Evolutionary conservation across 2,797 vertebrate genomes (phyloP), one percentile per base, ranked within the genome.

Genomic region (Dicrostonyx torquatus): DNA sequence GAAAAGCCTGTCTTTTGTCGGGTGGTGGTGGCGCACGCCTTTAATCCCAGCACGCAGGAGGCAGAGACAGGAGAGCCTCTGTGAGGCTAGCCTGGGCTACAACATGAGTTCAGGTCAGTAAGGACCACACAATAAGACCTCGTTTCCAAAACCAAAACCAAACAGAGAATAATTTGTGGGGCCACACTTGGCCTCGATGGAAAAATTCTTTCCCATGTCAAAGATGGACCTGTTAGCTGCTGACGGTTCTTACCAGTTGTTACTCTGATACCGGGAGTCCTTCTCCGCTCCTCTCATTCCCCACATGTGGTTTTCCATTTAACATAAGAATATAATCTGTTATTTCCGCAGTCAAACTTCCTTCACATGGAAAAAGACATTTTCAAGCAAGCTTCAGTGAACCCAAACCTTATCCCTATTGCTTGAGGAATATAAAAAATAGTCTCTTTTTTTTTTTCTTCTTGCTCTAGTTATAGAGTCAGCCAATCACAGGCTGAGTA

Each of bases 281-380:
- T 34, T 95, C 58, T 85, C 14, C 1, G 58, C 50, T 72, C 43
- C 7, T 70, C 31, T 8, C 11, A 12, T 31, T 31, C 34, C 1
- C 26, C 58, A 73, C 14, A 48, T 73, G 73, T 66, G 66, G 60
- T 70, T 70, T 93, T 29, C 91, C n/a, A 89, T 62, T 82, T 94
- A 82, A 82, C 18, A 66, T 1, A 22, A 53, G 24, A 15, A 15
- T 80, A 31, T 88, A 78, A 82, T 53, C 9, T 80, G 60, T 77
- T 87, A 50, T 31, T 90, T 43, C 83, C 34, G 77, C 55, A 15
- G 29, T 58, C 22, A 88, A 53, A 48, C 37, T 66, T 88, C 62
- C 50, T 64, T 78, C 22, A 58, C 45, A 3, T 72, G 15, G 45
- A 83, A 14, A 62, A 88, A 34, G 62, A 18, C 5, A 22, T 6